phyloP scores from a whole-genome alignment of 2,797 vertebrate genomes.

The Tenualosa ilisha region DNA sequence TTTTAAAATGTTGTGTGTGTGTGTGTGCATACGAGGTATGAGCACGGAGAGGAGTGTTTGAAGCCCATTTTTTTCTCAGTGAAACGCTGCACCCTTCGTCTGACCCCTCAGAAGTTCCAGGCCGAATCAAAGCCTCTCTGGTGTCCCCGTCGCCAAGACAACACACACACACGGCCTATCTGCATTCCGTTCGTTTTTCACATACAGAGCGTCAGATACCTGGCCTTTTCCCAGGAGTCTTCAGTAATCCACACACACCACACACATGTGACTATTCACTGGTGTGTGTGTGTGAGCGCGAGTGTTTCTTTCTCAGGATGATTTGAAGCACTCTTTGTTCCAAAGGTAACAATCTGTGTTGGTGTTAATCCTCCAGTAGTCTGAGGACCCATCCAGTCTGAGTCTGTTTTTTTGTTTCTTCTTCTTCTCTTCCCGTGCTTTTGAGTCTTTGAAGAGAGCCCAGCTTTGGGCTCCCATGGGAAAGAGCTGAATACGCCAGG shows the following conservation, averaged over 20 bases:
- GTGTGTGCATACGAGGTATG: too few species aligned
- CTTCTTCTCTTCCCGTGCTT: not conserved
- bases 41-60: not conserved
- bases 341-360: constrained; percentile 73
- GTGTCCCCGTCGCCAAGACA: not conserved
- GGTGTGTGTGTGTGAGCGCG: not conserved
- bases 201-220: not conserved
- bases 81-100: not conserved
- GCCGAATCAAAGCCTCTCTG: not conserved
- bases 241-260: not conserved
- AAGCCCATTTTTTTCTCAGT: not conserved
- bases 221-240: constrained; percentile 49
- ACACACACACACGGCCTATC: not conserved
- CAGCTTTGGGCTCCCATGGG: constrained; percentile 3
- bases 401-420: not conserved
- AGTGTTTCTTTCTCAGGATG: constrained; percentile 67
- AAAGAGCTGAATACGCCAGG: not conserved
- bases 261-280: not conserved
- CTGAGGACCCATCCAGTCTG: not conserved
- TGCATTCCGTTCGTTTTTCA: not conserved
- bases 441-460: not conserved
- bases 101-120: not conserved
- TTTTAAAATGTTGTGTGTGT: too few species aligned
- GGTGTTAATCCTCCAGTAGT: constrained; percentile 28
- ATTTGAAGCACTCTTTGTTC: constrained; percentile 68